Percentiles rank a stretch among this genome's conserved stretches.
These are phyloP conservation scores for Nannoperca obscura DNA, from an alignment of 2,797 vertebrate genomes.

Conservation along the genomic window DNA sequence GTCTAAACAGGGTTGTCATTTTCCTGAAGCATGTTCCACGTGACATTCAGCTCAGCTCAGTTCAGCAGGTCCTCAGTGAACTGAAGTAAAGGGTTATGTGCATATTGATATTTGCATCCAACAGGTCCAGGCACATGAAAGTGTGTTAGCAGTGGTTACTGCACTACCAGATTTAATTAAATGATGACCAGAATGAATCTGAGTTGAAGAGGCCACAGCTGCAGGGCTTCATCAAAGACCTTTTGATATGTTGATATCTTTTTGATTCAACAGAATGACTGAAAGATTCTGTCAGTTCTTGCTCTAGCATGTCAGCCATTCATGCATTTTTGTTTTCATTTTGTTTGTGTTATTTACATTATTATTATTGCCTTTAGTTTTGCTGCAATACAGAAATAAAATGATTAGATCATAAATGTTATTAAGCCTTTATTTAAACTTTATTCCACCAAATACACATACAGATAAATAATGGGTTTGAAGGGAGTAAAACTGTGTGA, in stretches of 20 bases:
- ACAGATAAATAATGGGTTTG: background rate
- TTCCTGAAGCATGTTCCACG: constrained; percentile 9
- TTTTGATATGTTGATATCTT: constrained; percentile 82
- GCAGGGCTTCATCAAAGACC: constrained; percentile 75
- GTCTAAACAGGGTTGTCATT: constrained; percentile 16
- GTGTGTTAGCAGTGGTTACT: constrained; percentile 57
- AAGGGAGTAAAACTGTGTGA: background rate
- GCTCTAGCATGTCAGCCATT: constrained; percentile 38
- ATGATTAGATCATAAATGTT: too few species aligned
- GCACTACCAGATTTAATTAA: constrained; percentile 69
- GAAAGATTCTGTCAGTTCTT: constrained; percentile 50
- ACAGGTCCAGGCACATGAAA: constrained; percentile 62
- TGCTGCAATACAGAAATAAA: background rate
- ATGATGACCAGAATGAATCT: constrained; percentile 61
- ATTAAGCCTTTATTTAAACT: background rate
- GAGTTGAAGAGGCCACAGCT: constrained; percentile 77
- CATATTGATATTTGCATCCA: constrained; percentile 52
- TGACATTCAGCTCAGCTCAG: constrained; percentile 1
- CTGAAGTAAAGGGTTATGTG: constrained; percentile 26
- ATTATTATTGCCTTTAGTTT: background rate
- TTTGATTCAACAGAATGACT: constrained; percentile 64
- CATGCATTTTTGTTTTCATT: constrained; percentile 30
- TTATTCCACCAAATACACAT: background rate
- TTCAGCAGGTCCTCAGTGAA: constrained; percentile 10
- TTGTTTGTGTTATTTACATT: constrained; percentile 6